Conservation (phyloP, 2,797 vertebrate genomes). For the Chaunax sp. region DNA sequence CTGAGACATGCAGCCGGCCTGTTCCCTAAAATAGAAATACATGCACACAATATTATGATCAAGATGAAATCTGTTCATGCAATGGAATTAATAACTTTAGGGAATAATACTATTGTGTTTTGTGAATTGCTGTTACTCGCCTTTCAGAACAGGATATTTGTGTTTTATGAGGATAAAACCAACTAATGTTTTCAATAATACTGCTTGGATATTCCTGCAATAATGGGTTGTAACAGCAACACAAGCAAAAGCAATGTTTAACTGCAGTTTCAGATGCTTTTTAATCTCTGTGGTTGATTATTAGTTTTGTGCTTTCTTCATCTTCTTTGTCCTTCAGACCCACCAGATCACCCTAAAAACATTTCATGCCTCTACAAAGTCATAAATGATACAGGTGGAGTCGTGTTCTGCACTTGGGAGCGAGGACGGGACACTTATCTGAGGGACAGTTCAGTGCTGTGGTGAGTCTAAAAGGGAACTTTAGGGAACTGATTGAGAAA, state of each 20-base stretch:
- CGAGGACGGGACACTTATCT: constrained; percentile 81
- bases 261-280: background rate
- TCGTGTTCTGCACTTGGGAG: constrained; percentile 85
- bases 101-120: too few relatives aligned
- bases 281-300: background rate
- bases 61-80: too few relatives aligned
- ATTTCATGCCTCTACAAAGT: constrained; percentile 85
- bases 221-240: background rate
- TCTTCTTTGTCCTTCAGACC: constrained; percentile 75
- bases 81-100: background rate
- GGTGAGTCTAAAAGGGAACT: constrained; percentile 78
- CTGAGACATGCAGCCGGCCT: background rate
- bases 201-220: background rate
- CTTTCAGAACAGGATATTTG: background rate
- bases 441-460: constrained; percentile 57
- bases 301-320: background rate
- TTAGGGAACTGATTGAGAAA: background rate
- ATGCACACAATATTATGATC: background rate
- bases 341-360: constrained; percentile 84
- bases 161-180: too few relatives aligned
- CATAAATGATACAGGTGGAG: constrained; percentile 51
- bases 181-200: too few relatives aligned
- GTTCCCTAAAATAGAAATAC: background rate
- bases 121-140: background rate
- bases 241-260: too few relatives aligned